Conservation (phyloP, 35 echinoderm and acorn worm genomes). For the Apostichopus parvimensis region DNA sequence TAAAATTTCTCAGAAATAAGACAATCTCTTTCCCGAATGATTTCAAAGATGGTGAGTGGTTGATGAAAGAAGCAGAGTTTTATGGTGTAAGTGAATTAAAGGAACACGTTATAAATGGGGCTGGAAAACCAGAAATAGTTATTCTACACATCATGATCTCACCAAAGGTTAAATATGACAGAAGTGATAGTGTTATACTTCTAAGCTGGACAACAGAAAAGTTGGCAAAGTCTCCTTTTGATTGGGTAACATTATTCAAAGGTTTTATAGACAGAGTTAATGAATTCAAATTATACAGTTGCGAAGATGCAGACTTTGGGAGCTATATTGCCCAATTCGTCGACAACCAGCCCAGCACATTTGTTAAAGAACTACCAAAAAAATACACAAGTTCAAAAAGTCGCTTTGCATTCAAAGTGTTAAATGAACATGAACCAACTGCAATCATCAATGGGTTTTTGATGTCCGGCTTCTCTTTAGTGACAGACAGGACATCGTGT, state of each 20-base stretch:
- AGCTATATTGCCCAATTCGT: too few species aligned
- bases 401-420: not conserved
- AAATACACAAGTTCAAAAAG: too few species aligned
- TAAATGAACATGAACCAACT: not conserved
- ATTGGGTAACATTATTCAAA: not conserved
- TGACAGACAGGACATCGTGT: not conserved
- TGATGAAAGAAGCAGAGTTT: conserved; percentile 12
- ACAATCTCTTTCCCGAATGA: not conserved
- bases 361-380: too few species aligned
- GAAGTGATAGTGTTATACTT: too few species aligned
- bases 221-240: too few species aligned
- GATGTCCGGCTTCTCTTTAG: not conserved
- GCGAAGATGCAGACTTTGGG: not conserved
- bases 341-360: too few species aligned
- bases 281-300: not conserved
- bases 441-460: not conserved
- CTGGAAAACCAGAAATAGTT: not conserved
- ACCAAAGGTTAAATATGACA: not conserved
- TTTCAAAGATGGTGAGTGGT: not conserved
- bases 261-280: not conserved
- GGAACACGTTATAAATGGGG: not conserved
- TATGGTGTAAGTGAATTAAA: not conserved
- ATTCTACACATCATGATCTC: not conserved
- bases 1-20: not conserved
- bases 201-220: too few species aligned